Percentiles rank a stretch among this genome's conserved stretches.
phyloP scores from a whole-genome alignment of 1,140 invertebrate genomes.

The Tetragnatha versicolor region DNA sequence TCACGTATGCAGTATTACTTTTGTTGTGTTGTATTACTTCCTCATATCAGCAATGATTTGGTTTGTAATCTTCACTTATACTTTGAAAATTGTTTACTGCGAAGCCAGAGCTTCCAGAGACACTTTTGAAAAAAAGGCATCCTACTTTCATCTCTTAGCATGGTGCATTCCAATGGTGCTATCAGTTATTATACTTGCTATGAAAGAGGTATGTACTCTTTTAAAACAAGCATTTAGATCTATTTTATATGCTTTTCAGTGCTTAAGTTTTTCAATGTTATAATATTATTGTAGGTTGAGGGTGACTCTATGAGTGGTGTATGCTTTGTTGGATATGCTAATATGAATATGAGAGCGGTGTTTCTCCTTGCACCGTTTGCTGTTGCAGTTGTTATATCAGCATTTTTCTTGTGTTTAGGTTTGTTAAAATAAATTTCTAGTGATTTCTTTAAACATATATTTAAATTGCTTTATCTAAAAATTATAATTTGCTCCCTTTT shows the following conservation, averaged over 20 bases:
- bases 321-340: slow-evolving; percentile 88
- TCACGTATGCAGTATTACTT: slow-evolving; percentile 83
- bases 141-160: slow-evolving; percentile 93
- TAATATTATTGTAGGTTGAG: slow-evolving; percentile 82
- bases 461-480: background rate
- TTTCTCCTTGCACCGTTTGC: slow-evolving; percentile 81
- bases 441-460: background rate
- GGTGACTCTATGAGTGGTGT: slow-evolving; percentile 91
- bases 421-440: background rate
- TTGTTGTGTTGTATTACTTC: slow-evolving; percentile 95
- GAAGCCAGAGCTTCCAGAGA: slow-evolving; percentile 77
- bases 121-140: slow-evolving; percentile 85
- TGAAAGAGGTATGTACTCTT: slow-evolving; percentile 68
- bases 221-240: background rate
- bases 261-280: slow-evolving; percentile 69
- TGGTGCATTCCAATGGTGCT: slow-evolving; percentile 92
- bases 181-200: slow-evolving; percentile 87
- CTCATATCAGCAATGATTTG: slow-evolving; percentile 92
- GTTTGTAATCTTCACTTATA: slow-evolving; percentile 94
- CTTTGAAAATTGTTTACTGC: slow-evolving; percentile 89
- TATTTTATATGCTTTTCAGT: background rate
- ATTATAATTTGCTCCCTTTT: background rate
- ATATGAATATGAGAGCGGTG: slow-evolving; percentile 75
- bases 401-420: slow-evolving; percentile 71
- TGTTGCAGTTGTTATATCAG: slow-evolving; percentile 75